Base-by-base conservation (phyloP, 1,140 invertebrate genomes). In the Zelostemma sp. region DNA sequence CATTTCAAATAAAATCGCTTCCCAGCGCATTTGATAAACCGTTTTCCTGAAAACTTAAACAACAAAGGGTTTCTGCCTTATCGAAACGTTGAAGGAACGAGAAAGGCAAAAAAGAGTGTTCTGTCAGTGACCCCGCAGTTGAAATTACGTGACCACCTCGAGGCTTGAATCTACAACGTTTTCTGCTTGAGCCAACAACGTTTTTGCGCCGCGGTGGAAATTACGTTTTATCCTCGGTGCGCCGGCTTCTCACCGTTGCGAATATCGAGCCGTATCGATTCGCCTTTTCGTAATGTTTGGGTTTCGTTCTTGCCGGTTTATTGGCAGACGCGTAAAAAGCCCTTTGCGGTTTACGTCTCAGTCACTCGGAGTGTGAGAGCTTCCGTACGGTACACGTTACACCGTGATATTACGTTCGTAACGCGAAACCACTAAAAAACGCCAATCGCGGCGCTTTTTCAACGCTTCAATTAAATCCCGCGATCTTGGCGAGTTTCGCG, bases 191-290 rank as follows among this genome's bases (percentile, higher is more conserved):
- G 6, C 46, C 45, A 64, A 46, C 51, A 69, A 12, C 51, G 21
- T 68, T 66, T 73, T 73, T 73, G 33, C 47, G 2, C 0, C 6
- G 15, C 38, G 40, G 50, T 56, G 68, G 68, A 70, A 71, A 74
- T 65, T 63, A 66, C 56, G 64, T 55, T 65, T 74, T 74, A 71
- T 70, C 56, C 68, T 68, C 64, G 72, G 68, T 58, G 41, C 35
- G 49, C 31, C 21, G 53, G 12, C 59, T 70, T 74, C 72, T 53
- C 68, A 71, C 67, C 53, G 48, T 48, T 51, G 19, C 38, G 25
- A 25, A 47, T 53, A 53, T 31, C 28, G 18, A 46, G 21, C 48
- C 33, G 51, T 41, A 40, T 64, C 58, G 40, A 15, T 19, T 25
- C 41, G 21, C 1, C 21, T 35, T 60, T 65, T 57, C 35, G 28